These are phyloP conservation scores for Clanis bilineata DNA, from an alignment of 2,888 invertebrate species.

Conservation along the genomic window DNA sequence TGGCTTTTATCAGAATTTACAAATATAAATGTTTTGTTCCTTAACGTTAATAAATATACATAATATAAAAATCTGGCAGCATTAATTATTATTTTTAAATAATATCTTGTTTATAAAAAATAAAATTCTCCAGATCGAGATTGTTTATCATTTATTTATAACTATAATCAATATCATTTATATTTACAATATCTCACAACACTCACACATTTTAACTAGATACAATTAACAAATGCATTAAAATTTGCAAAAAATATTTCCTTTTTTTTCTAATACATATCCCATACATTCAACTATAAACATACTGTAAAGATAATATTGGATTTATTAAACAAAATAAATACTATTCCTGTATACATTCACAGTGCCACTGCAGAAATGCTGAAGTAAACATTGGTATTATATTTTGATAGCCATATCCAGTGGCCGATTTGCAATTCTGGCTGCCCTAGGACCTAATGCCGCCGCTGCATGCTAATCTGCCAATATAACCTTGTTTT, in stretches of 20 bases:
- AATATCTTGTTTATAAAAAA: not conserved
- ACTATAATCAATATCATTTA: conserved; percentile 68
- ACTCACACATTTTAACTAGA: conserved; percentile 46
- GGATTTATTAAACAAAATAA: conserved; percentile 31
- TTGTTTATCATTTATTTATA: conserved; percentile 47
- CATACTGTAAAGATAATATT: conserved; percentile 25
- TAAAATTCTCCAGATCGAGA: conserved; percentile 12
- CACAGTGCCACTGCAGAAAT: conserved; percentile 54
- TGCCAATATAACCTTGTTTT: no score
- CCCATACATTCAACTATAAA: conserved; percentile 38
- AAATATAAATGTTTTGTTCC: conserved; percentile 9
- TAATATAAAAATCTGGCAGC: conserved; percentile 2
- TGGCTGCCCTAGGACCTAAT: no score
- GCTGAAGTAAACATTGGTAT: conserved; percentile 16
- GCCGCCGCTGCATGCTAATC: no score
- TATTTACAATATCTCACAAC: conserved; percentile 66
- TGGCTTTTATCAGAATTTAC: no score
- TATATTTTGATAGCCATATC: not conserved
- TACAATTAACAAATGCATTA: conserved; percentile 66
- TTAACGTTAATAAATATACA: conserved; percentile 1
- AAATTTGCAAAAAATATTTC: conserved; percentile 56
- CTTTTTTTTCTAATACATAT: conserved; percentile 38
- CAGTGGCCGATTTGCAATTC: not conserved
- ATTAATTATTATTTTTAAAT: not conserved
- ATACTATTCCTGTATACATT: conserved; percentile 43